Evolutionary conservation across 2,888 invertebrate genomes (phyloP), one percentile per base, ranked within the genome.

Genomic region (Tanypteryx hageni): DNA sequence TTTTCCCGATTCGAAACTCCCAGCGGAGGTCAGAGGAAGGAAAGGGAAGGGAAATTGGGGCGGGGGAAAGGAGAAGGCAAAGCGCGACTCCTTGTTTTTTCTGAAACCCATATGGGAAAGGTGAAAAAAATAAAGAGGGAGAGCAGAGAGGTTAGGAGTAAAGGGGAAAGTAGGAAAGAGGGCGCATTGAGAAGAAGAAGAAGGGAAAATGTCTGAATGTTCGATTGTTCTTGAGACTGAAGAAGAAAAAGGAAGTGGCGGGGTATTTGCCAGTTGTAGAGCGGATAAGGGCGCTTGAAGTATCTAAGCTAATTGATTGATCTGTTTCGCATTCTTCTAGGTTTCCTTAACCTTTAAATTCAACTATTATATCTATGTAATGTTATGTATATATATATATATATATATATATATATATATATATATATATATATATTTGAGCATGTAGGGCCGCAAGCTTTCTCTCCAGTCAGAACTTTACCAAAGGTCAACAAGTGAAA

Each of bases 221-320:
- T 44, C 44, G 44, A 44, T 44, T 44, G 44, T 44, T 44, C 44
- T 44, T 1, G 44, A 44, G 44, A 44, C 27, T 27, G 44, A 82
- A 44, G 57, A 83, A 5, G 14, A 9, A 31, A 16, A 18, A 57
- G 83, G 57, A 0, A 83, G 18, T 18, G 0, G 5, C 56, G 57
- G n/a, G 57, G 9, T 16, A 57, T 16, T 9, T 16, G 82, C 31
- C 7, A 10, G 44, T 16, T 13, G 83, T 44, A 11, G 83, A 57
- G 82, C 82, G 44, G 14, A 44, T 44, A 18, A 57, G 22, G 44
- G 83, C 83, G 83, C 44, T 83, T 83, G 9, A 83, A 83, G 83
- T 83, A 44, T 56, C 83, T 83, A 44, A 18, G 8, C 83, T 83
- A 83, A 83, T 83, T 83, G 83, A 83, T 83, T 83, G 83, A 83